Percentiles rank a stretch among this genome's conserved stretches.
Evolutionary conservation across 2,888 invertebrate genomes (phyloP).

Genomic region (Mesorhabditis spiculigera): DNA sequence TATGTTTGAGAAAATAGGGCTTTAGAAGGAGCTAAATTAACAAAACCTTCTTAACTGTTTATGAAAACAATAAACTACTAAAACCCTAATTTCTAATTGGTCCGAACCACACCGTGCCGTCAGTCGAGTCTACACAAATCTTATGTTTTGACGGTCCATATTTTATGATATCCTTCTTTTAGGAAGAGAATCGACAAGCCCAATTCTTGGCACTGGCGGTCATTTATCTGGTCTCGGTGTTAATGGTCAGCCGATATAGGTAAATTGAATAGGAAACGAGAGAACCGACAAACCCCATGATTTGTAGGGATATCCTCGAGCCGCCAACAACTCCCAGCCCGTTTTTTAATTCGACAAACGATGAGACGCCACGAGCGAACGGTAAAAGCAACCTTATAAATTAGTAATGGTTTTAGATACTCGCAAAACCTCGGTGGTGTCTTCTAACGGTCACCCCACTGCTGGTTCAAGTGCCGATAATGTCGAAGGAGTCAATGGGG

Average conservation of each 20-base stretch:
- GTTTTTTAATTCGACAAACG: constrained; percentile 49
- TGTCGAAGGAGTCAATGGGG: constrained; percentile 5
- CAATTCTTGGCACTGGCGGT: constrained; percentile 97
- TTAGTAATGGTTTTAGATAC: background rate
- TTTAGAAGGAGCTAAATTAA: background rate
- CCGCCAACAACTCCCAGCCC: constrained; percentile 66
- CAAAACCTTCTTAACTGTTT: too few relatives aligned
- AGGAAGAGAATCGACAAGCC: constrained; percentile 99
- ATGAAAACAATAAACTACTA: too few relatives aligned
- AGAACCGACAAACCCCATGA: background rate
- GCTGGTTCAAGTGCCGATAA: constrained; percentile 4
- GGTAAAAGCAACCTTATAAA: background rate
- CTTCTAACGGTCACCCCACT: too few relatives aligned
- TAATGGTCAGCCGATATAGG: constrained; percentile 99
- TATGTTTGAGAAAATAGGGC: background rate
- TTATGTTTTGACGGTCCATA: too few relatives aligned
- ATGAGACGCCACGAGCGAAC: background rate
- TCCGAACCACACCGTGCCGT: background rate
- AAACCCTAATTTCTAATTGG: too few relatives aligned
- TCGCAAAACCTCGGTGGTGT: too few relatives aligned
- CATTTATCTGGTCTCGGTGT: constrained; percentile 97
- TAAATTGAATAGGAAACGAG: background rate
- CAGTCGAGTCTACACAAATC: too few relatives aligned
- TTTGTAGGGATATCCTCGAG: constrained; percentile 79
- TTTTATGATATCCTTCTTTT: constrained; percentile 28